These are phyloP conservation scores for Amblyopsis rosae DNA, from an alignment of 2,113 vertebrate genomes.

Conservation along the genomic window DNA sequence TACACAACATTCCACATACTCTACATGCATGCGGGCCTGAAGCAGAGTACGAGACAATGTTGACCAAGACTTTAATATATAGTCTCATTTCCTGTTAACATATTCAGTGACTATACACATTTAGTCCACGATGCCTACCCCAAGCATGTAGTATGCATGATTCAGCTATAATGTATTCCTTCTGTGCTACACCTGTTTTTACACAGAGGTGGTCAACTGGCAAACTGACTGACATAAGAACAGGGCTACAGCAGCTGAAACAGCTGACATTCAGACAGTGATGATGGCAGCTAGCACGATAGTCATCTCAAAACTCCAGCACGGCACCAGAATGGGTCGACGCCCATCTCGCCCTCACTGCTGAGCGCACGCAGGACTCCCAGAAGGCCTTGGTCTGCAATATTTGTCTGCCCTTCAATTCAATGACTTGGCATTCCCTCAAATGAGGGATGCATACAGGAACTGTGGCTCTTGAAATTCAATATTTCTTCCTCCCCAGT, in stretches of 20 bases:
- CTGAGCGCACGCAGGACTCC: conserved; percentile 48
- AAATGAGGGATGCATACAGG: conserved; percentile 64
- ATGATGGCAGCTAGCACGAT: conserved; percentile 39
- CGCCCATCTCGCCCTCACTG: conserved; percentile 39
- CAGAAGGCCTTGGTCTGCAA: conserved; percentile 37
- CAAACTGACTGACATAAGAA: background rate
- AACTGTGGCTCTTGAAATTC: conserved; percentile 59
- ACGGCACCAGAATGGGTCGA: conserved; percentile 41
- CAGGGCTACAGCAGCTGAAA: background rate
- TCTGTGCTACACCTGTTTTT: conserved; percentile 11
- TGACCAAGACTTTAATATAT: conserved; percentile 1
- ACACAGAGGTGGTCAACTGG: background rate
- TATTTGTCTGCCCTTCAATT: conserved; percentile 48
- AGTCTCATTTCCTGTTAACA: background rate
- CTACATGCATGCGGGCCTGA: conserved; percentile 17
- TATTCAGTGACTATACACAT: background rate
- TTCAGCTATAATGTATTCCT: background rate
- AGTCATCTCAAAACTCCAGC: conserved; percentile 60
- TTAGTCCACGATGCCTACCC: background rate
- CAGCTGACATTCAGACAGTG: conserved; percentile 73
- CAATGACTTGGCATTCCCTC: conserved; percentile 63
- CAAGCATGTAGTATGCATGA: conserved; percentile 11
- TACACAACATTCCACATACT: conserved; percentile 31
- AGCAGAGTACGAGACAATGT: background rate
- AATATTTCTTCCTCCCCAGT: background rate